Evolutionary conservation across 2,888 invertebrate genomes (phyloP).

Genomic region (Tipula lateralis): DNA sequence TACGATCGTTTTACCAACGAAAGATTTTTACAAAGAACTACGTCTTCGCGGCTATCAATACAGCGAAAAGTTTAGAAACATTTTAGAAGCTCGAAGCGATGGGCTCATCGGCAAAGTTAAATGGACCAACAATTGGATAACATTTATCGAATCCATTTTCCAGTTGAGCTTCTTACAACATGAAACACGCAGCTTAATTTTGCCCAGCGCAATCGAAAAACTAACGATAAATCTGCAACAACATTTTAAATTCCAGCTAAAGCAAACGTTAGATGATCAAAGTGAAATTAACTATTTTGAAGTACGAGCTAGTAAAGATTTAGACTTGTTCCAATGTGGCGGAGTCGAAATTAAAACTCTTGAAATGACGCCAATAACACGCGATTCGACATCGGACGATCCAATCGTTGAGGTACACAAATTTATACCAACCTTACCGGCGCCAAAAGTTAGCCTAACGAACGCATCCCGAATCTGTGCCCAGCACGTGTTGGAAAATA

Average conservation of each 20-base stretch:
- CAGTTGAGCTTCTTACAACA: slow-evolving; percentile 71
- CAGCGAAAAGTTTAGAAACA: slow-evolving; percentile 43
- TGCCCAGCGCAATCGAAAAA: slow-evolving; percentile 71
- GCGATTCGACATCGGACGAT: slow-evolving; percentile 60
- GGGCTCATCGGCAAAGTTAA: slow-evolving; percentile 46
- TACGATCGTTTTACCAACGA: slow-evolving; percentile 50
- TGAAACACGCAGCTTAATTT: slow-evolving; percentile 62
- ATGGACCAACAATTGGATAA: slow-evolving; percentile 82
- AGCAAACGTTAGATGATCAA: slow-evolving; percentile 41
- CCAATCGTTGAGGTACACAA: slow-evolving; percentile 72
- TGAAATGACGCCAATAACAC: slow-evolving; percentile 68
- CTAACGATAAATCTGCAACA: slow-evolving; percentile 64
- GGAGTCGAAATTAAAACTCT: slow-evolving; percentile 74
- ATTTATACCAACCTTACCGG: slow-evolving; percentile 60
- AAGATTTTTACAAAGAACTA: slow-evolving; percentile 67
- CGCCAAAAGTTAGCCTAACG: slow-evolving; percentile 40
- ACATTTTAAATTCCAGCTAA: slow-evolving; percentile 52
- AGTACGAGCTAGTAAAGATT: slow-evolving; percentile 38
- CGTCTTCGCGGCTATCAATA: slow-evolving; percentile 67
- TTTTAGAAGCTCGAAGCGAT: slow-evolving; percentile 43
- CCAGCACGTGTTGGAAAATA: slow-evolving; percentile 71
- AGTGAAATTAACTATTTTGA: slow-evolving; percentile 33
- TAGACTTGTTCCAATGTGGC: slow-evolving; percentile 55
- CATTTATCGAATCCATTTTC: slow-evolving; percentile 84
- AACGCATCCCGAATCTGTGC: slow-evolving; percentile 58